Evolutionary conservation across 64 coral and sea anemone genomes (phyloP).

Genomic region (Montipora sp.): DNA sequence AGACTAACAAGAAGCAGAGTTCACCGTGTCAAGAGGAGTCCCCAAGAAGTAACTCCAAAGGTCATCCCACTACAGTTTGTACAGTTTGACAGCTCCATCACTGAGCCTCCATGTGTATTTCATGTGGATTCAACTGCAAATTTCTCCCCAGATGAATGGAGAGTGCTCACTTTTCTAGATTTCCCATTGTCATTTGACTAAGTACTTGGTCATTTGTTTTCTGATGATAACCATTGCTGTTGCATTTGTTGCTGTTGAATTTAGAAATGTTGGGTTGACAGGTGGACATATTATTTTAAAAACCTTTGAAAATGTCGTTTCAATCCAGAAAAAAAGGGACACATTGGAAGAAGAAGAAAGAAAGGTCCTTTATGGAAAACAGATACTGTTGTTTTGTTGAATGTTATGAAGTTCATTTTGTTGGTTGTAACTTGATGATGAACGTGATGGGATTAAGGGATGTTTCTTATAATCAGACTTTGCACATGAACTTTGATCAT

Average conservation of each 20-base stretch:
- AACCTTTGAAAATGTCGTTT: constrained; percentile 9
- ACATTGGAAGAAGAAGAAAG: constrained; percentile 16
- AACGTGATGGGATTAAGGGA: neutral
- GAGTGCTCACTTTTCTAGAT: constrained; percentile 57
- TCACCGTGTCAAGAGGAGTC: neutral
- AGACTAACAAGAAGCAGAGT: neutral
- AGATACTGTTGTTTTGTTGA: constrained; percentile 23
- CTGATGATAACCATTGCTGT: constrained; percentile 22
- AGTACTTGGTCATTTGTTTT: constrained; percentile 5
- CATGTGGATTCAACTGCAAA: constrained; percentile 27
- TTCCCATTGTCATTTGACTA: constrained; percentile 43
- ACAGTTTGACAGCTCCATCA: constrained; percentile 58
- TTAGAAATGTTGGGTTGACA: constrained; percentile 15
- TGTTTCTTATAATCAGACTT: too few relatives aligned
- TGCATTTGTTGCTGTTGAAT: constrained; percentile 23
- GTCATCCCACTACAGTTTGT: constrained; percentile 9
- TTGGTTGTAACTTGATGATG: constrained; percentile 2
- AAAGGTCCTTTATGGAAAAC: constrained; percentile 18
- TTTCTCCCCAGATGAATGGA: constrained; percentile 63
- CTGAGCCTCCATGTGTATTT: constrained; percentile 33
- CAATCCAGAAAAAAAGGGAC: constrained; percentile 9
- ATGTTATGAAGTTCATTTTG: constrained; percentile 16
- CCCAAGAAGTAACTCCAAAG: constrained; percentile 25
- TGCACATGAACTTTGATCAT: too few relatives aligned
- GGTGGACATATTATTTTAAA: constrained; percentile 20